Base-by-base conservation (phyloP, 2,888 invertebrate species). In the Pomacea canaliculata region DNA sequence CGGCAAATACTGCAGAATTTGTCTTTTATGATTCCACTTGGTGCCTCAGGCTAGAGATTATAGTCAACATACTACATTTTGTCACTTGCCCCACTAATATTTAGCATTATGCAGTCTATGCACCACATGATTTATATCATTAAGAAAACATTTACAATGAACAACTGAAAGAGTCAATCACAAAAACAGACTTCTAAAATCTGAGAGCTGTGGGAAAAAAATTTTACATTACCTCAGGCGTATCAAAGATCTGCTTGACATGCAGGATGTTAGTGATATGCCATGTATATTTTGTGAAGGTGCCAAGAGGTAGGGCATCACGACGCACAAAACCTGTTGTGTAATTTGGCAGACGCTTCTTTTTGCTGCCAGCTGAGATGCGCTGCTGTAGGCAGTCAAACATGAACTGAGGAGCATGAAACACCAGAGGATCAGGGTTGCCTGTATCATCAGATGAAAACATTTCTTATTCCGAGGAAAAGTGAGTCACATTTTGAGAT, bases 221-320 rank as follows among this genome's bases (percentile, higher is more conserved):
- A 56, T 16, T 0, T 8, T 56, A 56, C 51, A 10, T 56, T 77
- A 94, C 94, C 85, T 93, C 90, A 3, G 93, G 91, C 1, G 94
- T 95, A 83, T 94, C 94, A 86, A 96, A 95, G 83, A 95, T 95
- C 85, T 94, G 93, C 86, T 94, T 94, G 0, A 95, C 93, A 71
- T 94, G 94, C 46, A 94, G 88, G 46, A 94, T 93, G 86, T 94
- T 94, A 46, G 93, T 94, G 71, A 95, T 94, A 82, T 94, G 93
- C 94, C 95, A 95, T 0, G 93, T 93, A 85, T 94, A 94, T 86
- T 94, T 94, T 1, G 93, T 94, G 79, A 94, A 94, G 19, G 93
- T 94, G 62, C 94, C 94, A 72, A 94, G 88, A 27, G 94, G 94
- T 46, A 94, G 92, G 16, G 92, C 92, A 84, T 94, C 93, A 78